A percentile compares a stretch with the other conserved stretches of the same genome.
phyloP scores from a whole-genome alignment of 1,140 invertebrate genomes.

The Monochamus saltuarius region DNA sequence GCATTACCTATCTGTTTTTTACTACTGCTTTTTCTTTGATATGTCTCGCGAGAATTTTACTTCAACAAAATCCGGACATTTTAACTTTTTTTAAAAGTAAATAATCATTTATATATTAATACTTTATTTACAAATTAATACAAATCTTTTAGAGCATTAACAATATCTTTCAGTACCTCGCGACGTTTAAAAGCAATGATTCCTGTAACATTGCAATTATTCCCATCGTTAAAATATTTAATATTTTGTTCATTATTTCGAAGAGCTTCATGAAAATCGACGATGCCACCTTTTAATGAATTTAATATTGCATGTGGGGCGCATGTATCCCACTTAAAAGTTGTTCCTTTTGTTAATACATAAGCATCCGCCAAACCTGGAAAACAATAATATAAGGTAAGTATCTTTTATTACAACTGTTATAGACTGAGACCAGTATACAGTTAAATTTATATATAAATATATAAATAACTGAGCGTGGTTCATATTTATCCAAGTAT shows the following conservation, averaged over 20 bases:
- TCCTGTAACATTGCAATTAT: constrained; percentile 59
- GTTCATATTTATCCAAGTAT: too few species aligned
- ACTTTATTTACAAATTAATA: too few species aligned
- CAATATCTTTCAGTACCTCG: constrained; percentile 45
- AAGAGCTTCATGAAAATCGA: constrained; percentile 56
- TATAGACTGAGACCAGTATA: too few species aligned
- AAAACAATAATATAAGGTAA: constrained; percentile 10
- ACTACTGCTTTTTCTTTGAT: too few species aligned
- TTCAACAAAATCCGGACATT: too few species aligned
- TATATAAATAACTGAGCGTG: too few species aligned
- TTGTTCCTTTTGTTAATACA: constrained; percentile 75
- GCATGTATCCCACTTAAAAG: constrained; percentile 86
- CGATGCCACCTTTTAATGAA: constrained; percentile 65
- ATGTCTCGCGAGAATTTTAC: too few species aligned
- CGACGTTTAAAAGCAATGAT: constrained; percentile 62
- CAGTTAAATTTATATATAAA: too few species aligned
- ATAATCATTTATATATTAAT: too few species aligned
- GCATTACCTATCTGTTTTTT: too few species aligned
- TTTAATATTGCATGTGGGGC: constrained; percentile 76
- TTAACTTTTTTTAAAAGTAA: too few species aligned
- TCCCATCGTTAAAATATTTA: constrained; percentile 43
- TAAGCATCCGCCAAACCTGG: constrained; percentile 67
- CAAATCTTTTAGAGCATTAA: neutral
- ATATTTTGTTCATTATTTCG: constrained; percentile 35
- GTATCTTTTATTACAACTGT: too few species aligned